Evolutionary conservation across 2,113 vertebrate genomes (phyloP), one percentile per base, ranked within the genome.

Genomic region (Pterocles burchelli): DNA sequence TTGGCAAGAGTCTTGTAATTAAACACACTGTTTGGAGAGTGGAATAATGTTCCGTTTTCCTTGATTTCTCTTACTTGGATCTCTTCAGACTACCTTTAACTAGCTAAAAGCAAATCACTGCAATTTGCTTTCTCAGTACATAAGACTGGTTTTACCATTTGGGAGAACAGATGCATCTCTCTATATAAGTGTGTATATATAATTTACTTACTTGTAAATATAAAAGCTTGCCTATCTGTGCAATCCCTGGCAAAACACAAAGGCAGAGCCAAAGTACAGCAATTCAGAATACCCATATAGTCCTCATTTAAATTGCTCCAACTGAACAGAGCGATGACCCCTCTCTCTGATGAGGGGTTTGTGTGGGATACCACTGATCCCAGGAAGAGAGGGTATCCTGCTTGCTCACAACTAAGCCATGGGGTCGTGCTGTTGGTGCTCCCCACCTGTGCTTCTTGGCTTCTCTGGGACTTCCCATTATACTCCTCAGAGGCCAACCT

Each of bases 1-100:
- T 97, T 96, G 92, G 84, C 4, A 5, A 85, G 61, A 93, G 36
- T 57, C 68, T 95, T 84, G 80, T 93, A 88, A 83, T 84, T 93
- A 91, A 71, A 93, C 28, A 67, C 45, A 33, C 43, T 84, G 85
- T 68, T 31, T 75, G 79, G 74, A 89, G 71, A 58, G n/a, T 89
- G 93, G 95, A 93, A 86, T 80, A 90, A 87, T 77, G 51, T 90
- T 96, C 51, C 63, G n/a, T 91, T 94, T 96, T 91, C 26, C 45
- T 68, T 96, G 33, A 48, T 65, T 70, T 95, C 10, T 71, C 72
- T 58, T 86, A 58, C 46, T 87, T 92, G 36, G 66, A 74, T 90
- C 13, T 16, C 17, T 90, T 80, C 49, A 89, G 46, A 26, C 26
- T 66, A 31, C 22, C 90, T 41, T 41, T 85, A 79, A 84, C 48